phyloP scores from a whole-genome alignment of 2,113 vertebrate genomes.

The Tychaedon coryphoeus region DNA sequence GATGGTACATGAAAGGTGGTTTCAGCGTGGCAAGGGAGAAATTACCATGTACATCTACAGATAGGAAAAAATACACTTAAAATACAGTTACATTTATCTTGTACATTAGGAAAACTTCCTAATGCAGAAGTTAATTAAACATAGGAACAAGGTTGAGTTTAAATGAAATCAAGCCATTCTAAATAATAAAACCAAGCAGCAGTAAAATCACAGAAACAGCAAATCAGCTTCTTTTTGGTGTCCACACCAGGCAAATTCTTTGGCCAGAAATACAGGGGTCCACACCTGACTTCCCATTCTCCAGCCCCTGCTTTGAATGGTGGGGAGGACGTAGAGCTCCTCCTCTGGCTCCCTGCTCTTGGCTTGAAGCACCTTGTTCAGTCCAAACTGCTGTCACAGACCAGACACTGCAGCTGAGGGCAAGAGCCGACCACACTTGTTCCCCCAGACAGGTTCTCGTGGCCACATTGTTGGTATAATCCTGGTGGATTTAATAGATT shows the following conservation, averaged over 20 bases:
- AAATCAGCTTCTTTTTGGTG: background rate
- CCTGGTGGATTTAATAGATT: background rate
- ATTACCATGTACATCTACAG: background rate
- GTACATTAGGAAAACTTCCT: background rate
- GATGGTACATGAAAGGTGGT: background rate
- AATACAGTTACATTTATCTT: background rate
- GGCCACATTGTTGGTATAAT: background rate
- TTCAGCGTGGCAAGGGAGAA: background rate
- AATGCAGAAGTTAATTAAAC: background rate
- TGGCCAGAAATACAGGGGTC: background rate
- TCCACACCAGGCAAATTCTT: background rate
- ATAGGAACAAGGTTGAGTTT: background rate
- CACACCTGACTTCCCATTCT: background rate
- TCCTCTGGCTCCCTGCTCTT: background rate
- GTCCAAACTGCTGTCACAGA: background rate
- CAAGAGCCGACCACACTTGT: too few relatives aligned
- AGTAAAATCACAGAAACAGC: background rate
- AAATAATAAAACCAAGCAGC: background rate
- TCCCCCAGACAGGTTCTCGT: background rate
- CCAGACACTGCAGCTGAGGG: accelerated
- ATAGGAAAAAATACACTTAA: background rate
- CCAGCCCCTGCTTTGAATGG: background rate
- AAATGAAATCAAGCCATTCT: background rate
- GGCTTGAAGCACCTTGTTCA: background rate
- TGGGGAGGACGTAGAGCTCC: background rate